Evolutionary conservation across 2,113 vertebrate genomes (phyloP).

Genomic region (Lota lota): DNA sequence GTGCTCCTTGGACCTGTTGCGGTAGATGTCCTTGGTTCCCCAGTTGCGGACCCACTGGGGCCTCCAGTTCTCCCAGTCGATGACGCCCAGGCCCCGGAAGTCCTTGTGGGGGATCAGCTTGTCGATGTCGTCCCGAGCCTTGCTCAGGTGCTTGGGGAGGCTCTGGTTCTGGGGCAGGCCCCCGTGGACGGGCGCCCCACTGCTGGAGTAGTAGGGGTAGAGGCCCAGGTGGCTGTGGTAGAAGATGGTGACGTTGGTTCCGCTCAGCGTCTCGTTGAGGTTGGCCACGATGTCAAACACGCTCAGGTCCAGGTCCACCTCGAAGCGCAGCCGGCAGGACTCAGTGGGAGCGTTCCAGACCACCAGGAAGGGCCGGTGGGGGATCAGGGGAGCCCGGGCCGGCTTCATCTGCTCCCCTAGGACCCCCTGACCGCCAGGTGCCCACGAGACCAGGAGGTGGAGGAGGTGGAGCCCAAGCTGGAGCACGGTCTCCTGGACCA

Average conservation of each 20-base stretch:
- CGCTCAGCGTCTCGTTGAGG: constrained; percentile 83
- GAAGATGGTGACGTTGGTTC: constrained; percentile 85
- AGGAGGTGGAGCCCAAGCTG: constrained; percentile 38
- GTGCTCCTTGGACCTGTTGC: constrained; percentile 81
- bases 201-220: constrained; percentile 83
- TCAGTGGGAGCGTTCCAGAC: constrained; percentile 87
- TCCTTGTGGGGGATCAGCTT: constrained; percentile 78
- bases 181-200: constrained; percentile 75
- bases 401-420: constrained; percentile 59
- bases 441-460: constrained; percentile 40
- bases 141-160: constrained; percentile 81
- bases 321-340: constrained; percentile 80
- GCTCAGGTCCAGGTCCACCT: constrained; percentile 83
- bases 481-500: constrained; percentile 67
- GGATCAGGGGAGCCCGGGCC: constrained; percentile 68
- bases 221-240: constrained; percentile 85
- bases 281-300: constrained; percentile 87
- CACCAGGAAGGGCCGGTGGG: constrained; percentile 80
- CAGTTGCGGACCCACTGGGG: constrained; percentile 91
- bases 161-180: constrained; percentile 88
- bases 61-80: constrained; percentile 92
- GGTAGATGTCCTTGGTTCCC: constrained; percentile 84
- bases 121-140: constrained; percentile 79
- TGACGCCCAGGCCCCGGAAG: constrained; percentile 83
- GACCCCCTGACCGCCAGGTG: constrained; percentile 20